Evolutionary conservation across 35 echinoderm and acorn worm species (phyloP), one percentile per base, ranked within the genome.

Genomic region (Eucidaris tribuloides): DNA sequence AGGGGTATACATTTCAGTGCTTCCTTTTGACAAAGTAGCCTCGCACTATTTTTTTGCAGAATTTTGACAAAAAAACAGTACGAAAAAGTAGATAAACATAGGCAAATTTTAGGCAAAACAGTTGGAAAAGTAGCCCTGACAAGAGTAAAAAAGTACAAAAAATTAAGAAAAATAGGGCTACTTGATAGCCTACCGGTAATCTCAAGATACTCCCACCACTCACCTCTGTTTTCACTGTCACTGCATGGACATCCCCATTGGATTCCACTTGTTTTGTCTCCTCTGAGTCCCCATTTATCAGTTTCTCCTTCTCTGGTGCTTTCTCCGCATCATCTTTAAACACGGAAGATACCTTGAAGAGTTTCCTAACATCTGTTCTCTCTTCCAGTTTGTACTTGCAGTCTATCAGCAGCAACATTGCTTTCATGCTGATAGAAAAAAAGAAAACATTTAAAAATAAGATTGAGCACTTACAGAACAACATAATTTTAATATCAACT

Each of bases 391-490:
- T 91, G 35, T 91, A 84, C 50, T 97, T 97, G 79, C 94, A 92
- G 94, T 97, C 94, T n/a, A 97, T 89, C 2, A 97, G 78, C 35
- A 97, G 81, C 15, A 97, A 71, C 94, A 97, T 97, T 22, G 94
- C 94, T 83, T 92, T 97, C 20, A 97, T 86, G 58, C 94, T 97
- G 19, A n/a, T 18, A 18, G 11, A 31, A 60, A 20, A 54, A 36
- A 59, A 4, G 9, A 23, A 20, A 2, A 4, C n/a, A n/a, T n/a
- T n/a, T n/a, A n/a, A n/a, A n/a, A n/a, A n/a, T n/a, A n/a, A n/a
- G n/a, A n/a, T n/a, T n/a, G n/a, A n/a, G n/a, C n/a, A n/a, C n/a
- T n/a, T n/a, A n/a, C n/a, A n/a, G n/a, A n/a, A n/a, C n/a, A n/a
- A n/a, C n/a, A n/a, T n/a, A n/a, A n/a, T n/a, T n/a, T n/a, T n/a